Evolutionary conservation across 2,888 invertebrate species (phyloP), one percentile per base, ranked within the genome.

Genomic region (Hypomecis punctinalis): DNA sequence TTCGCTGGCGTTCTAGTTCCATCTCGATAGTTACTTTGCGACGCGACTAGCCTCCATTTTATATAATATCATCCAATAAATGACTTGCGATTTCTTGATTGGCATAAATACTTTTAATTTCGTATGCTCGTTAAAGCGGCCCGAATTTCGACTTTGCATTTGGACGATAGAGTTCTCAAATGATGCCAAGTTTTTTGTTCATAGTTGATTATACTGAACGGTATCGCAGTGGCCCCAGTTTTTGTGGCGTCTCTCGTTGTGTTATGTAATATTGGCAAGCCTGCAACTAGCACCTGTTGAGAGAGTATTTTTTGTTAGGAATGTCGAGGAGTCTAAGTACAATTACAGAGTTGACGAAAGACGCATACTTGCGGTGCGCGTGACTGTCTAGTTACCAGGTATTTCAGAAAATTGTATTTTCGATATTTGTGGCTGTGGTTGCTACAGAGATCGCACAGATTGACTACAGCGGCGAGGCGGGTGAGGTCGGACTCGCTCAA

Each of bases 401-500:
- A 42, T 45, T 33, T 37, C 39, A 42, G 39, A 46, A 64, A 51
- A 54, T 45, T 47, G 33, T 46, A 60, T 52, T 66, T 71, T 73
- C 71, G 62, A 76, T 74, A 76, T 75, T 75, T 72, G 63, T 69
- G 69, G 70, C 64, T 68, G 68, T 80, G 66, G 69, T 66, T 77
- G 68, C 74, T 76, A 76, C 78, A 78, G 75, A 72, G 72, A 75
- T 67, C 68, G 71, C 75, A 77, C 23, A 23, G 23, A 23, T 23
- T 23, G 23, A 23, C 76, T 74, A 76, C 69, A 76, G 69, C 67
- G 56, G 55, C 79, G 79, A 82, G 81, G 84, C 83, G 83, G 76
- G 75, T 23, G 23, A 23, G 23, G 23, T 23, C 76, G 83, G 63
- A 78, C 84, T 76, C 69, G 71, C 76, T 80, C 84, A 85, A 86